Conservation (phyloP, 2,113 vertebrate species). For the Malurus melanocephalus region DNA sequence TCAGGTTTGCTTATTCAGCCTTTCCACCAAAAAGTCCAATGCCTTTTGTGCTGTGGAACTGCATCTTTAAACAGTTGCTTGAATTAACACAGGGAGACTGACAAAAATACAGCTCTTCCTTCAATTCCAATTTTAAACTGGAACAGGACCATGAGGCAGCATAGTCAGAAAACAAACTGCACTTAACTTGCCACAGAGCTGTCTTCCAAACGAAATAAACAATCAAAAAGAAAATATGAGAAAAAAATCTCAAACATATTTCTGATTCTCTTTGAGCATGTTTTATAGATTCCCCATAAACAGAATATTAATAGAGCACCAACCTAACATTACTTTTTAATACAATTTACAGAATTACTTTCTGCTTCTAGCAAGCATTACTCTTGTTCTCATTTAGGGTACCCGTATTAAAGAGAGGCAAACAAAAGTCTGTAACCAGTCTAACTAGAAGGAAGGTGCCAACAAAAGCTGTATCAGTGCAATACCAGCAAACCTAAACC, state of each 20-base stretch:
- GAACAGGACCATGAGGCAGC: neutral
- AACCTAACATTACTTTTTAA: neutral
- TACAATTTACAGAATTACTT: neutral
- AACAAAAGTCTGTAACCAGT: neutral
- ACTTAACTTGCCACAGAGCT: neutral
- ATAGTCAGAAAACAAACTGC: neutral
- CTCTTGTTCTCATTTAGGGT: neutral
- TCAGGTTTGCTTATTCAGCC: neutral
- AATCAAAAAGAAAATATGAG: neutral
- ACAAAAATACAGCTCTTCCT: neutral
- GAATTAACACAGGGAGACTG: neutral
- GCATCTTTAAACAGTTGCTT: neutral
- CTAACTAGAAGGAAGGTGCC: neutral
- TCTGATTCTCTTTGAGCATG: neutral
- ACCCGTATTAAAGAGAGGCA: neutral
- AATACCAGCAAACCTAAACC: neutral
- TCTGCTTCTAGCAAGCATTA: neutral
- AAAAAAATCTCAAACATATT: neutral
- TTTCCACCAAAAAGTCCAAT: neutral
- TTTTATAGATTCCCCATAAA: neutral
- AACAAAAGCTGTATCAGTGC: neutral
- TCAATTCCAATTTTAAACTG: neutral
- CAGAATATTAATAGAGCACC: neutral
- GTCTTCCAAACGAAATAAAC: neutral
- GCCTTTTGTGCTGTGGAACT: neutral